A percentile compares a stretch with the other conserved stretches of the same genome.
These are phyloP conservation scores for Hydrotaea diabolus DNA, from an alignment of 2,888 invertebrate genomes.

Conservation along the genomic window DNA sequence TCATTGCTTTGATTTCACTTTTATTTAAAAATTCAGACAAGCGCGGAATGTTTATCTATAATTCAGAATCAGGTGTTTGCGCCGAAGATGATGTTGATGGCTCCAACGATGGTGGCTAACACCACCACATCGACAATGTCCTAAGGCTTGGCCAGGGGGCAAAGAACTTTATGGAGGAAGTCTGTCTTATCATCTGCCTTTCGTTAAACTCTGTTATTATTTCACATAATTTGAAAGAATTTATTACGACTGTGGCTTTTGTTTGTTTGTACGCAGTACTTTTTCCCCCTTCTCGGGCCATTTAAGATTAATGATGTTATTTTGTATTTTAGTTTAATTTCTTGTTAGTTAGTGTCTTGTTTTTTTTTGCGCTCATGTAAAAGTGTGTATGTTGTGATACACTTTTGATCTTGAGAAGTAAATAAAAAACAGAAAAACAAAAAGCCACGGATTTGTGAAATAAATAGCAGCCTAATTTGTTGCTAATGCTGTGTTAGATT, in stretches of 20 bases:
- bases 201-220: slow-evolving; percentile 10
- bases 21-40: slow-evolving; percentile 31
- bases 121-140: background rate
- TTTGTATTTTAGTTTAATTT: background rate
- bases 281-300: background rate
- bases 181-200: slow-evolving; percentile 30
- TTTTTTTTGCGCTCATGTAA: background rate
- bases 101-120: slow-evolving; percentile 11
- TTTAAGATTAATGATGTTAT: slow-evolving; percentile 1
- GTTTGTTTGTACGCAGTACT: too few relatives aligned
- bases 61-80: slow-evolving; percentile 40
- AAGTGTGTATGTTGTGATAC: slow-evolving; percentile 37
- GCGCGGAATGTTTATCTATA: slow-evolving; percentile 14
- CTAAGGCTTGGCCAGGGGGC: slow-evolving; percentile 52
- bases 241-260: slow-evolving; percentile 30
- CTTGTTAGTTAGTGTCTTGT: background rate
- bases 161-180: slow-evolving; percentile 55
- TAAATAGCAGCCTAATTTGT: slow-evolving; percentile 3
- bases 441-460: background rate
- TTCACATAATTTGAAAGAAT: slow-evolving; percentile 42
- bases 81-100: slow-evolving; percentile 2
- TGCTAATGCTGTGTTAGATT: slow-evolving; percentile 5
- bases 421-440: background rate
- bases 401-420: slow-evolving; percentile 56
- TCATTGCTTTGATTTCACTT: slow-evolving; percentile 52